Conservation (phyloP, 2,888 invertebrate genomes). For the Andrena minutula region DNA sequence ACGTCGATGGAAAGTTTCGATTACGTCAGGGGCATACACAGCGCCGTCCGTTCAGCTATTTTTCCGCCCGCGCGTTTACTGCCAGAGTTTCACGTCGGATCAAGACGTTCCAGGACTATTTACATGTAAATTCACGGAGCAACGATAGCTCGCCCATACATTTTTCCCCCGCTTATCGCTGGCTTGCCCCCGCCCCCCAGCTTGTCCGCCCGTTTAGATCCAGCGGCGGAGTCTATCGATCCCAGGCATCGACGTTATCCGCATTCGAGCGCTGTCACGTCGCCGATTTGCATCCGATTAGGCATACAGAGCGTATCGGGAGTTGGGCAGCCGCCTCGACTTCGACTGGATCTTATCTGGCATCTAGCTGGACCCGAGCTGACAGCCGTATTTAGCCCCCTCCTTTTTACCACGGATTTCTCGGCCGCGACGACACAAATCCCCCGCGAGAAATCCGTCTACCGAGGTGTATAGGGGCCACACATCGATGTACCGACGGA, state of each 20-base stretch:
- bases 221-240: slow-evolving; percentile 43
- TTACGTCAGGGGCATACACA: background rate
- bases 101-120: slow-evolving; percentile 33
- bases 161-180: background rate
- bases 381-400: slow-evolving; percentile 14
- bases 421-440: slow-evolving; percentile 30
- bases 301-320: slow-evolving; percentile 37
- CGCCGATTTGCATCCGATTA: slow-evolving; percentile 55
- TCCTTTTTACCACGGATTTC: slow-evolving; percentile 22
- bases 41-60: background rate
- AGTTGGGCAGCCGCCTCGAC: background rate
- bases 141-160: background rate
- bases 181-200: background rate
- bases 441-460: slow-evolving; percentile 43
- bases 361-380: background rate
- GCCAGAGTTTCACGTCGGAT: slow-evolving; percentile 13
- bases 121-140: slow-evolving; percentile 37
- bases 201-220: slow-evolving; percentile 56
- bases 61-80: background rate
- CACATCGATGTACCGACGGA: slow-evolving; percentile 45
- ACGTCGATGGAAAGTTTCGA: background rate
- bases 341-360: slow-evolving; percentile 36
- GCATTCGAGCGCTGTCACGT: slow-evolving; percentile 27
- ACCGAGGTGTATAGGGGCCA: slow-evolving; percentile 22
- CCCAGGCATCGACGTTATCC: slow-evolving; percentile 41